Percentiles rank a stretch among this genome's conserved stretches.
Conservation (phyloP, 1,140 invertebrate species). For the Drosophila sp. region DNA sequence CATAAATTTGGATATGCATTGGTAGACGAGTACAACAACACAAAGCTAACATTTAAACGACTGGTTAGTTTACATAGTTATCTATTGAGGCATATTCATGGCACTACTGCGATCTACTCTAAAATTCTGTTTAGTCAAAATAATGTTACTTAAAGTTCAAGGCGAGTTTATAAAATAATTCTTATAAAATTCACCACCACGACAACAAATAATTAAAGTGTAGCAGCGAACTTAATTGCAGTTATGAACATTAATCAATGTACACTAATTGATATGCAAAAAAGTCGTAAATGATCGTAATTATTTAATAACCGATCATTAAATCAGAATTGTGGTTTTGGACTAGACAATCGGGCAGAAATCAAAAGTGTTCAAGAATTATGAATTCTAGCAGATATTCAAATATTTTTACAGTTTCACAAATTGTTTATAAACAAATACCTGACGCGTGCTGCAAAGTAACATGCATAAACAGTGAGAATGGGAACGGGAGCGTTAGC, state of each 20-base stretch:
- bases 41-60: slow-evolving; percentile 18
- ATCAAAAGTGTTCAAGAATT: slow-evolving; percentile 61
- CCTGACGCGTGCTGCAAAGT: slow-evolving; percentile 58
- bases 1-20: slow-evolving; percentile 31
- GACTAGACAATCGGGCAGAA: slow-evolving; percentile 33
- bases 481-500: too few relatives aligned
- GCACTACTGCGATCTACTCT: too few relatives aligned
- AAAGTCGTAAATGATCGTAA: slow-evolving; percentile 21
- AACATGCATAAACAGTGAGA: slow-evolving; percentile 32
- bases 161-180: background rate
- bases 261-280: slow-evolving; percentile 55
- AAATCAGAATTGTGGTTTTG: background rate
- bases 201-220: background rate
- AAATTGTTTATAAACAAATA: slow-evolving; percentile 77
- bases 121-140: too few relatives aligned
- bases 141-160: too few relatives aligned
- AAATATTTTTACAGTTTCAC: slow-evolving; percentile 65
- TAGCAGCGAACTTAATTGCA: slow-evolving; percentile 48
- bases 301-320: slow-evolving; percentile 9
- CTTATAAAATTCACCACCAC: background rate
- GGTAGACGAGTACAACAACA: background rate
- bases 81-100: slow-evolving; percentile 18
- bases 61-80: slow-evolving; percentile 5
- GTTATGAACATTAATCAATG: slow-evolving; percentile 56
- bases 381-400: slow-evolving; percentile 41